A percentile compares a stretch with the other conserved stretches of the same genome.
These are phyloP conservation scores for Australoheros scitulus DNA, from an alignment of 2,113 vertebrate species.

Conservation along the genomic window DNA sequence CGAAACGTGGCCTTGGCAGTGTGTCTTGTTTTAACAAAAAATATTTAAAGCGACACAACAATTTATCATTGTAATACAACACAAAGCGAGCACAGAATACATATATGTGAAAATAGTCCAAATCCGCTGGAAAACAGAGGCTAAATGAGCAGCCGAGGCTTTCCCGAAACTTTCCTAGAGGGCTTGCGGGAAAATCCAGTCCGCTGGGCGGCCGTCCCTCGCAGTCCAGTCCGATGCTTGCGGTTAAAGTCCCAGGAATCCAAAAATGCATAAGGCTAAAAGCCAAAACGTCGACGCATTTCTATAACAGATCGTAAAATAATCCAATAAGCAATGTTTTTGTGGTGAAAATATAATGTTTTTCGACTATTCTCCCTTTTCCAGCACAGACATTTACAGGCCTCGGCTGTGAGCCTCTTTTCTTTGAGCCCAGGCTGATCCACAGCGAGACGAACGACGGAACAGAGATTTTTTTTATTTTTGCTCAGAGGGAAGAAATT, in stretches of 20 bases:
- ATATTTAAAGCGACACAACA: neutral
- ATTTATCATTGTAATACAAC: fast-evolving
- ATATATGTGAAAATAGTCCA: neutral
- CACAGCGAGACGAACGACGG: constrained; percentile 80
- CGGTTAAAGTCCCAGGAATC: constrained; percentile 71
- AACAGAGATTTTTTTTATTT: constrained; percentile 83
- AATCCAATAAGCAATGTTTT: constrained; percentile 37
- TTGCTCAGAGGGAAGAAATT: constrained; percentile 82
- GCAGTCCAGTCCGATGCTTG: constrained; percentile 77
- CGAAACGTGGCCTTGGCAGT: constrained; percentile 56
- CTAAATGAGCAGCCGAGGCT: constrained; percentile 65
- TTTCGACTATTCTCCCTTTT: constrained; percentile 47
- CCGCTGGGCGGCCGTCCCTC: constrained; percentile 24
- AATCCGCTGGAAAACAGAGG: neutral
- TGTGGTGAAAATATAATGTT: constrained; percentile 4
- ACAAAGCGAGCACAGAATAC: neutral
- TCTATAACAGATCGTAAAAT: constrained; percentile 23
- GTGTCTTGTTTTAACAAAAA: constrained; percentile 11
- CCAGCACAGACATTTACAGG: constrained; percentile 61
- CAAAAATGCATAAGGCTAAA: constrained; percentile 32
- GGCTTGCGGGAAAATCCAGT: constrained; percentile 47
- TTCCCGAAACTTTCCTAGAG: constrained; percentile 73
- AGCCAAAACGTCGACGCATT: neutral
- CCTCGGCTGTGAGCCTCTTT: constrained; percentile 82
- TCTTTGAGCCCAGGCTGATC: constrained; percentile 82